Conservation (phyloP, 2,113 vertebrate genomes). For the Oreochromis tanganicae region DNA sequence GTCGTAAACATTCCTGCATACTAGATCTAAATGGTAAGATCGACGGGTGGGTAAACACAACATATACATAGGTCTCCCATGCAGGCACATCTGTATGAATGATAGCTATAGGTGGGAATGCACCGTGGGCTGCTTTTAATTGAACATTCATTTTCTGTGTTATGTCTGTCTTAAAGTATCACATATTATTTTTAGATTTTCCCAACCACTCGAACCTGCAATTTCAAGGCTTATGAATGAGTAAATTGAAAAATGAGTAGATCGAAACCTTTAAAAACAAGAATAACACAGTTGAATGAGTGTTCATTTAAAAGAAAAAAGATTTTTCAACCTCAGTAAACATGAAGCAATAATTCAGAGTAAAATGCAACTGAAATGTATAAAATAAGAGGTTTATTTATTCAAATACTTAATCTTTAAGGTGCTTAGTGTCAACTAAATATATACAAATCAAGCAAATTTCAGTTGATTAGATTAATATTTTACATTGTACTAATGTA, state of each 20-base stretch:
- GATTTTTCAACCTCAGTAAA: not conserved
- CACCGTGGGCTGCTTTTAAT: conserved; percentile 6
- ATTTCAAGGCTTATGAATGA: not conserved
- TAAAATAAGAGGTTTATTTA: not conserved
- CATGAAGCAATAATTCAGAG: not conserved
- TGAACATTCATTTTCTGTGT: not conserved
- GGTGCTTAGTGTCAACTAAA: not conserved
- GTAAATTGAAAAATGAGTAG: not conserved
- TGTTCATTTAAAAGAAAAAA: not conserved
- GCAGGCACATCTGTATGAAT: conserved; percentile 25
- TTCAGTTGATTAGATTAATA: not conserved
- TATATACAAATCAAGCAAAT: not conserved
- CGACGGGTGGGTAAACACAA: conserved; percentile 10
- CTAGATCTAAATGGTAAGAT: conserved; percentile 28
- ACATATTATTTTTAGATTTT: not conserved
- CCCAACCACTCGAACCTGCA: not conserved
- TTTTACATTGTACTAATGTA: not conserved
- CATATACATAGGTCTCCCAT: not conserved
- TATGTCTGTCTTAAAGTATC: not conserved
- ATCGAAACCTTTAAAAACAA: not conserved
- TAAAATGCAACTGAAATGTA: not conserved
- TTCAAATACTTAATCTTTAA: not conserved
- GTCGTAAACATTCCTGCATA: conserved; percentile 58
- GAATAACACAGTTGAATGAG: not conserved
- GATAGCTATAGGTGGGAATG: conserved; percentile 4